These are phyloP conservation scores for Sarcophaga variegata DNA, from an alignment of 2,888 invertebrate species.

Conservation along the genomic window DNA sequence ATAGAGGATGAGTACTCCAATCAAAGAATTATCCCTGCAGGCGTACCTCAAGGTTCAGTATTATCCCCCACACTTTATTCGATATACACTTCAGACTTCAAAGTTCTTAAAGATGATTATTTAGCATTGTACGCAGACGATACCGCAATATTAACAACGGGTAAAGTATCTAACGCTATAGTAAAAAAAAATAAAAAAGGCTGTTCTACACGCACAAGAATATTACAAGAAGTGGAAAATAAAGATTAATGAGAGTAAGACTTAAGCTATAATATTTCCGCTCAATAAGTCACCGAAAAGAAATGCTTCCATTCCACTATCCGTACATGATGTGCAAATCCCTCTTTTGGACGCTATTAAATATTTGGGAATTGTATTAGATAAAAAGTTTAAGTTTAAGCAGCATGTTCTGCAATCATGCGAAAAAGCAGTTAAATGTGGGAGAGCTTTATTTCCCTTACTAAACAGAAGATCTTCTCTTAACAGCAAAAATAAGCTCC, in stretches of 20 bases:
- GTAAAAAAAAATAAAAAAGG: neutral
- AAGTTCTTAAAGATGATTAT: neutral
- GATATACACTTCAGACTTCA: constrained; percentile 6
- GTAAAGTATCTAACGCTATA: neutral
- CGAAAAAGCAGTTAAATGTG: neutral
- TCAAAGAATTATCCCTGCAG: neutral
- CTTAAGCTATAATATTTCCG: no score
- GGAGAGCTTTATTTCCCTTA: neutral
- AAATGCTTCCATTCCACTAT: no score
- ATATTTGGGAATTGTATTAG: neutral
- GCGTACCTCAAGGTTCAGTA: constrained; percentile 11
- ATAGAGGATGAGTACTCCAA: no score
- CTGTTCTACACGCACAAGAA: no score
- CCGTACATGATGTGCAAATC: no score
- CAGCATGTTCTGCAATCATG: neutral
- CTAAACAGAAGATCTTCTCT: neutral
- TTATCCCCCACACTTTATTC: constrained; percentile 2
- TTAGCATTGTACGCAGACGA: constrained; percentile 2
- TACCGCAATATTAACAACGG: neutral
- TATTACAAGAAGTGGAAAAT: no score
- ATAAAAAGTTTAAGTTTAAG: neutral
- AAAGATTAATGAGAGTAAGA: no score
- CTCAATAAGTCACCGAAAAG: no score
- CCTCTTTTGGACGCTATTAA: neutral
- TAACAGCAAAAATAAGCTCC: neutral